These are phyloP conservation scores for Idaea dimidiata DNA, from an alignment of 2,888 invertebrate species.

Conservation along the genomic window DNA sequence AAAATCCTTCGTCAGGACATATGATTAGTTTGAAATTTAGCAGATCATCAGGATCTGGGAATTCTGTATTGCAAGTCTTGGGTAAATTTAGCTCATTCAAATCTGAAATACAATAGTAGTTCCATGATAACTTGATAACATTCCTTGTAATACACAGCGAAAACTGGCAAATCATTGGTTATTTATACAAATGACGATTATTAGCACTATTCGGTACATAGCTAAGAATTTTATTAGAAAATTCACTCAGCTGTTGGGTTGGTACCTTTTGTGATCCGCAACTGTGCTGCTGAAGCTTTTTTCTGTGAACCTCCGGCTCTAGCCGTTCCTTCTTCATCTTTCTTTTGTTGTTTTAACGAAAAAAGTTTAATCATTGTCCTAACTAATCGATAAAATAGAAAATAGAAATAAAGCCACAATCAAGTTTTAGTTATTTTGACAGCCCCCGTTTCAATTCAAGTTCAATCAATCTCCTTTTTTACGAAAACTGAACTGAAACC, in stretches of 20 bases:
- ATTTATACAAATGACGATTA: not conserved
- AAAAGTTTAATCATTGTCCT: conserved; percentile 97
- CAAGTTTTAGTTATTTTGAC: conserved; percentile 62
- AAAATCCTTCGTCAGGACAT: conserved; percentile 98
- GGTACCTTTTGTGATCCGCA: conserved; percentile 97
- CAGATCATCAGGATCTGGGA: conserved; percentile 97
- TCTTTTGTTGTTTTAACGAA: conserved; percentile 98
- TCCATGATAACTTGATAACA: not conserved
- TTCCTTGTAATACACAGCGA: not conserved
- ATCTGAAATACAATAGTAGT: conserved; percentile 83
- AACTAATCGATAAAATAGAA: conserved; percentile 70
- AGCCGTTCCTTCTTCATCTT: conserved; percentile 93
- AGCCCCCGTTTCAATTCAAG: conserved; percentile 50
- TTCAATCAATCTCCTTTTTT: conserved; percentile 16
- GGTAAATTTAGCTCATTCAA: conserved; percentile 98
- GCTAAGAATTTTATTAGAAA: conserved; percentile 8
- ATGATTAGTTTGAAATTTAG: conserved; percentile 97
- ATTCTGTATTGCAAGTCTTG: conserved; percentile 97
- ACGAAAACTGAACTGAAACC: not conserved
- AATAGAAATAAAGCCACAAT: conserved; percentile 65
- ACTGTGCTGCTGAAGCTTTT: conserved; percentile 97
- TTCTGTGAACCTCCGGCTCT: conserved; percentile 86
- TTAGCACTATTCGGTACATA: conserved; percentile 11
- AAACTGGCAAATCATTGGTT: not conserved
- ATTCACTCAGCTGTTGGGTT: conserved; percentile 23